Evolutionary conservation across 2,888 invertebrate species (phyloP).

Genomic region (Lagria hirta): DNA sequence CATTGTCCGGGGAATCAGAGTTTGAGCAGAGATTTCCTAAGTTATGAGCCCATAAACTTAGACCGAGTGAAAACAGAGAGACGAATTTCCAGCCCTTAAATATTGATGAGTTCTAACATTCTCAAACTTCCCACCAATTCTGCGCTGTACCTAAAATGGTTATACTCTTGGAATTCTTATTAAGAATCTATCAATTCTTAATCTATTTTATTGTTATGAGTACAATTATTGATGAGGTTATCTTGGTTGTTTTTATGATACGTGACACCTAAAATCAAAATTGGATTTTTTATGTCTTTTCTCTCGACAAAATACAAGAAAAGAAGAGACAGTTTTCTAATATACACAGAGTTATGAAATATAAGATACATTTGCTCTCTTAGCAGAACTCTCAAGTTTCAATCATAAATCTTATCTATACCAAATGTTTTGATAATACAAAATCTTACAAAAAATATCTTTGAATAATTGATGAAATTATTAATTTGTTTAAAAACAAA

Average conservation of each 20-base stretch:
- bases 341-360: too few relatives aligned
- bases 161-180: conserved; percentile 21
- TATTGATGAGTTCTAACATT: conserved; percentile 36
- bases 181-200: conserved; percentile 25
- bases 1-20: conserved; percentile 39
- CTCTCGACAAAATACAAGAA: too few relatives aligned
- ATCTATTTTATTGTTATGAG: conserved; percentile 24
- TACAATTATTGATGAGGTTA: conserved; percentile 18
- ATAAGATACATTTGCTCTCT: too few relatives aligned
- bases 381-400: too few relatives aligned
- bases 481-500: too few relatives aligned
- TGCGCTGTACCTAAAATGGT: conserved; percentile 18
- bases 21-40: conserved; percentile 39
- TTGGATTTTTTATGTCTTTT: conserved; percentile 11
- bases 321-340: too few relatives aligned
- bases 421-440: too few relatives aligned
- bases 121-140: conserved; percentile 20
- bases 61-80: conserved; percentile 39
- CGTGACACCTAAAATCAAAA: too few relatives aligned
- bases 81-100: conserved; percentile 39
- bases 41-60: conserved; percentile 40
- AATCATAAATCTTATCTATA: too few relatives aligned
- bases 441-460: too few relatives aligned
- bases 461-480: too few relatives aligned
- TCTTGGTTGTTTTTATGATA: conserved; percentile 11